Percentiles rank a stretch among this genome's conserved stretches.
phyloP scores from a whole-genome alignment of 2,797 vertebrate species.

The Peromyscus eremicus region DNA sequence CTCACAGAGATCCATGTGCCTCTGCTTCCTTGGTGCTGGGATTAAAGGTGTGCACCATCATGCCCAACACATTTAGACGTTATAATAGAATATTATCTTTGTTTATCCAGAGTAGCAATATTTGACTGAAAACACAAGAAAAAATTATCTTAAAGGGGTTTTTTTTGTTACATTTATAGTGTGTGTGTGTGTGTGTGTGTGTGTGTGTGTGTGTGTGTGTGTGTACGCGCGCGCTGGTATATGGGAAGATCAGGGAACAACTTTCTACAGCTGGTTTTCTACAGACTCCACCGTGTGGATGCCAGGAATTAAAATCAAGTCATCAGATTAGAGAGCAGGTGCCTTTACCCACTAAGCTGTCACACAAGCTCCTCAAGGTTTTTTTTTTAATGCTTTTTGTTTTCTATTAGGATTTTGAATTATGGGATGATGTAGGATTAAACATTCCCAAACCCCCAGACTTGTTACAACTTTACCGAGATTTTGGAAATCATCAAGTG shows the following conservation, averaged over 20 bases:
- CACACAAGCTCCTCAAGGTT: neutral
- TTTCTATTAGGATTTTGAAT: constrained; percentile 95
- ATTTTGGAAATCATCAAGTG: constrained; percentile 92
- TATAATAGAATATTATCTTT: constrained; percentile 46
- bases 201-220: neutral
- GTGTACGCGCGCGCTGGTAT: rapidly evolving
- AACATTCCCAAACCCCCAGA: constrained; percentile 99
- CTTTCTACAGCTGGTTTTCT: neutral
- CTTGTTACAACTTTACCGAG: constrained; percentile 96
- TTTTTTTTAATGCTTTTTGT: neutral
- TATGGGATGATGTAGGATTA: constrained; percentile 99
- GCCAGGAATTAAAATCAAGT: neutral
- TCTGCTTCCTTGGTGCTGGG: neutral
- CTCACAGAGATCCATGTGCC: neutral
- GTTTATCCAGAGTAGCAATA: constrained; percentile 40
- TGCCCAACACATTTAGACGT: neutral
- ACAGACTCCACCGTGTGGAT: neutral
- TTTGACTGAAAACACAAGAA: constrained; percentile 34
- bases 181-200: neutral
- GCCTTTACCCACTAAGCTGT: neutral
- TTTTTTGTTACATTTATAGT: neutral
- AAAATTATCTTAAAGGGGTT: constrained; percentile 16
- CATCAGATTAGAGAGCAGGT: neutral
- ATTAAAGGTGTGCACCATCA: neutral
- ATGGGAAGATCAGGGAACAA: neutral